A percentile compares a stretch with the other conserved stretches of the same genome.
phyloP scores from a whole-genome alignment of 2,888 invertebrate species.

The Erebia ligea region DNA sequence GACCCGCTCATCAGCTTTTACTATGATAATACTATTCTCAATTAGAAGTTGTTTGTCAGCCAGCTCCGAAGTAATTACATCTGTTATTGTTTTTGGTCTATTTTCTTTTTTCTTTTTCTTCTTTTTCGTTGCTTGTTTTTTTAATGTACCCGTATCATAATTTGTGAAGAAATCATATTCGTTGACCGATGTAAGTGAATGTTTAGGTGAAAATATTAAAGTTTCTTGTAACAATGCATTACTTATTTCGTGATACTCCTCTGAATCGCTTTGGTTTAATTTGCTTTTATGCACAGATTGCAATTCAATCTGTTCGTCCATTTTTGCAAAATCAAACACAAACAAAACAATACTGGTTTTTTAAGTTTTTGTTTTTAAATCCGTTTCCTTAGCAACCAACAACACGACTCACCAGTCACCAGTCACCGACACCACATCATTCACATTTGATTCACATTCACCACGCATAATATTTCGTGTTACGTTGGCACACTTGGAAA shows the following conservation, averaged over 20 bases:
- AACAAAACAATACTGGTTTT: neutral
- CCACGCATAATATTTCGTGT: too few species aligned
- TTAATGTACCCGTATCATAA: constrained; percentile 50
- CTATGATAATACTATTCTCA: constrained; percentile 54
- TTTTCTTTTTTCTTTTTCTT: constrained; percentile 58
- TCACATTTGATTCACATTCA: too few species aligned
- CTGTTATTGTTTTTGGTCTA: constrained; percentile 58
- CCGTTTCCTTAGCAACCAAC: constrained; percentile 1
- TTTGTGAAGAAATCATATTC: constrained; percentile 67
- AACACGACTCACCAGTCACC: too few species aligned
- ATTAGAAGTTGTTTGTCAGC: constrained; percentile 54
- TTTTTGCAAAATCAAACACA: constrained; percentile 35
- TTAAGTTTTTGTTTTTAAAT: neutral
- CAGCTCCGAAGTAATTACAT: constrained; percentile 64
- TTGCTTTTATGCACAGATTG: constrained; percentile 49
- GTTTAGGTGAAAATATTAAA: constrained; percentile 44
- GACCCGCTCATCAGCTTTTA: constrained; percentile 47
- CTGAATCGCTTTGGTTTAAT: constrained; percentile 56
- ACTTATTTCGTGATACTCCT: constrained; percentile 71
- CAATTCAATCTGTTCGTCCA: constrained; percentile 65
- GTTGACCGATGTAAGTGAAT: constrained; percentile 47
- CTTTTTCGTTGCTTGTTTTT: constrained; percentile 51
- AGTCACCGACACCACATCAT: too few species aligned
- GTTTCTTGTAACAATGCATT: constrained; percentile 50
- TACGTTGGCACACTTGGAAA: neutral